Evolutionary conservation across 2,113 vertebrate species (phyloP).

Genomic region (Myodes glareolus): DNA sequence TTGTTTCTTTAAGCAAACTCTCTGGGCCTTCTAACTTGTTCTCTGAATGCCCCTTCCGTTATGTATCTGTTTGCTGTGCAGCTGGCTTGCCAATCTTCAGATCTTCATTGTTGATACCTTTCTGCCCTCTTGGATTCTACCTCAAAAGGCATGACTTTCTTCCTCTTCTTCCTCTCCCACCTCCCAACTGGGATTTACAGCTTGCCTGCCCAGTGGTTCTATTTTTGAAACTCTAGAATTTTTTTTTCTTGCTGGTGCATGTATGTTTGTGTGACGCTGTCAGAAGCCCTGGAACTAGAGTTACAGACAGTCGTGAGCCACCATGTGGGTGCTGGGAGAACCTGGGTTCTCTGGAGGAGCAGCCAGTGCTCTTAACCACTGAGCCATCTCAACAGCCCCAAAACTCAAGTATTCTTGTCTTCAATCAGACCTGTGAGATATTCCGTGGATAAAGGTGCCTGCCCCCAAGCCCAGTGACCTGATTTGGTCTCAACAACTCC

Average conservation of each 20-base stretch:
- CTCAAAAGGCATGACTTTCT: not conserved
- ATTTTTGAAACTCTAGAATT: not conserved
- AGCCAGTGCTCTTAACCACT: too few species aligned
- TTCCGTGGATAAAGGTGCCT: not conserved
- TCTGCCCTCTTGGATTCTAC: not conserved
- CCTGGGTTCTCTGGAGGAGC: too few species aligned
- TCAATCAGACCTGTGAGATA: not conserved
- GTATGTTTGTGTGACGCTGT: too few species aligned
- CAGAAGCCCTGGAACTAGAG: too few species aligned
- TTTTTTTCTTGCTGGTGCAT: too few species aligned
- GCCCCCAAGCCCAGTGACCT: not conserved
- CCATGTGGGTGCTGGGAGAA: too few species aligned
- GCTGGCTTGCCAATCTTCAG: not conserved
- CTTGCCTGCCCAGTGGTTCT: not conserved
- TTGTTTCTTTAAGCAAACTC: too few species aligned
- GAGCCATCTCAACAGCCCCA: too few species aligned
- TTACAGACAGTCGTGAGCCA: too few species aligned
- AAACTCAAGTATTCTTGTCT: not conserved
- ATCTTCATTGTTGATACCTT: not conserved
- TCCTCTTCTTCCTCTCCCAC: not conserved
- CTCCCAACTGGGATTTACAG: not conserved
- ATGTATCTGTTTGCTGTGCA: not conserved
- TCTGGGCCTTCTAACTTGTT: not conserved
- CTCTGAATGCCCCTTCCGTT: not conserved
- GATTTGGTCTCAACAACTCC: not conserved